Percentiles rank a stretch among this genome's conserved stretches.
Evolutionary conservation across 2,113 vertebrate species (phyloP).

Genomic region (Erinaceus europaeus): DNA sequence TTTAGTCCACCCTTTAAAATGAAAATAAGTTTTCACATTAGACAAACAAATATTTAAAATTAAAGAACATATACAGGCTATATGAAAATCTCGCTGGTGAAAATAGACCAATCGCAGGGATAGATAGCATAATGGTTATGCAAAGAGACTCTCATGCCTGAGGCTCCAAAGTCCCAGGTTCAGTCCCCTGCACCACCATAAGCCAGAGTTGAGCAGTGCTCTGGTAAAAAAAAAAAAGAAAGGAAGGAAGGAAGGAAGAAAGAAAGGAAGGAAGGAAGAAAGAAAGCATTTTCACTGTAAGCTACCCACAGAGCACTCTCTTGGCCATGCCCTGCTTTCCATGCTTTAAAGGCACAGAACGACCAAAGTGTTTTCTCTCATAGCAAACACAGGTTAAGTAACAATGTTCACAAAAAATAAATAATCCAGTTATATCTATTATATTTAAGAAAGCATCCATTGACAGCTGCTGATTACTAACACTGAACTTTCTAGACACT

Average conservation of each 20-base stretch:
- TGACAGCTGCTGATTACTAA: conserved; percentile 19
- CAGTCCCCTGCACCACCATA: background rate
- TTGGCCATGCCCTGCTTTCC: background rate
- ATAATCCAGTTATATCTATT: background rate
- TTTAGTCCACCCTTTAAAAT: conserved; percentile 85
- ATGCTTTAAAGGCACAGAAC: background rate
- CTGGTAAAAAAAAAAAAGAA: too few relatives aligned
- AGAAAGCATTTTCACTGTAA: too few relatives aligned
- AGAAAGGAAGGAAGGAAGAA: too few relatives aligned
- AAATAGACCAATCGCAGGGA: background rate
- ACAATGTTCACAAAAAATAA: conserved; percentile 7
- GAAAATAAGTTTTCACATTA: conserved; percentile 47
- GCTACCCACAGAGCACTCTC: too few relatives aligned
- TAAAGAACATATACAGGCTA: background rate
- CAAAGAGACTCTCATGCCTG: background rate
- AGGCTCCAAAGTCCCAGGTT: background rate
- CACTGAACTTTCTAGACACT: background rate
- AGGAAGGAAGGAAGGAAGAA: too few relatives aligned
- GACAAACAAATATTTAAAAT: background rate
- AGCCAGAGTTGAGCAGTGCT: background rate
- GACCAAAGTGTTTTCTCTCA: background rate
- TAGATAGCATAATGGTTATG: background rate
- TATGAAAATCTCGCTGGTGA: conserved; percentile 15
- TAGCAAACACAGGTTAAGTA: background rate
- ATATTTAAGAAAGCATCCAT: conserved; percentile 25